Evolutionary conservation across 1,140 invertebrate species (phyloP), one percentile per base, ranked within the genome.

Genomic region (Lineus longissimus): DNA sequence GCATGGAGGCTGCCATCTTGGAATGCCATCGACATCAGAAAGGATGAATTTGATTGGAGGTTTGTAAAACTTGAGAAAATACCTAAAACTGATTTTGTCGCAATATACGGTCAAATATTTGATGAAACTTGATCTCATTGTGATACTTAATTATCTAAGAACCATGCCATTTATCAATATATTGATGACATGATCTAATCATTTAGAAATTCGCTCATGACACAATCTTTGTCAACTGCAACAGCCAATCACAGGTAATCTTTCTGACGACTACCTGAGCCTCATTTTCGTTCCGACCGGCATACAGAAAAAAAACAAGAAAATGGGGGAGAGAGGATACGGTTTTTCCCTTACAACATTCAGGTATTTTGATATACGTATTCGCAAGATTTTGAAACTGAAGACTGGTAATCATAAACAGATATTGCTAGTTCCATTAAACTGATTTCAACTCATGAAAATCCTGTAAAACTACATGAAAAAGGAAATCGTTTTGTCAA

Each of bases 301-400:
- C n/a, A n/a, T n/a, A n/a, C n/a, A n/a, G n/a, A n/a, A n/a, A n/a
- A n/a, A n/a, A n/a, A n/a, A n/a, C n/a, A n/a, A n/a, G n/a, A 51
- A 23, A 27, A 23, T 27, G n/a, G 47, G 47, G 9, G 47, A 51
- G 25, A 4, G 47, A n/a, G 86, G 95, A 78, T 98, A 98, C 75
- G 97, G 95, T 86, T 98, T 98, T 84, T 98, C 95, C 33, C 85
- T 98, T 67, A 98, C 95, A 66, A 98, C 95, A 77, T 98, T 98
- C 82, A 97, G 94, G 93, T 95, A 89, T 86, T 61, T 45, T 65
- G 22, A 41, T 40, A 19, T 17, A 56, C 30, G 59, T 43, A 13
- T 57, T 33, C 29, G 11, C 57, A 54, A 54, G 2, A 59, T 23
- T 9, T 19, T 27, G 17, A 2, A 7, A n/a, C 4, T 55, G 9